phyloP scores from a whole-genome alignment of 2,797 vertebrate genomes.

The Sebastes minor region DNA sequence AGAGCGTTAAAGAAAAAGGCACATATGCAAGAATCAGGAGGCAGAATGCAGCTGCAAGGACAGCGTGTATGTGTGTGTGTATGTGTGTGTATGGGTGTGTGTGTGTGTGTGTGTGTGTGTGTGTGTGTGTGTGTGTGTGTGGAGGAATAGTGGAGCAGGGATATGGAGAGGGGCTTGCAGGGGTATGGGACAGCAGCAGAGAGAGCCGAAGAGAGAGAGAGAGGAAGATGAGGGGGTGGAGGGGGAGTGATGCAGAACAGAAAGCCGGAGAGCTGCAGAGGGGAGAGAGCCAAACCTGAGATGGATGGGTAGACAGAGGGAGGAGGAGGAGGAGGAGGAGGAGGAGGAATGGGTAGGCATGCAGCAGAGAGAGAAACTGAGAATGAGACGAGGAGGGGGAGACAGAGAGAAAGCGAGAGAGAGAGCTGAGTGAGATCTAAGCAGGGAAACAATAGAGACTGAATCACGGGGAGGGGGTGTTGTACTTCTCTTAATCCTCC shows the following conservation, averaged over 20 bases:
- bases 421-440: slow-evolving; percentile 35
- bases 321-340: not conserved
- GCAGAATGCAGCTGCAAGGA: slow-evolving; percentile 65
- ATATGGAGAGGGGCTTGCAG: slow-evolving; percentile 51
- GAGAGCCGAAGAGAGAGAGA: slow-evolving; percentile 3
- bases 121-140: not conserved
- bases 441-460: slow-evolving; percentile 38
- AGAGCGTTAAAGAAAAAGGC: slow-evolving; percentile 37
- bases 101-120: not conserved
- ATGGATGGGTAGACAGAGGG: slow-evolving; percentile 65
- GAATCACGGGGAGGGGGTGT: slow-evolving; percentile 3
- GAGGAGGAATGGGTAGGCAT: slow-evolving; percentile 56
- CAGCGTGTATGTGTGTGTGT: slow-evolving; percentile 19
- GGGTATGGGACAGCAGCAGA: slow-evolving; percentile 57
- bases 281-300: slow-evolving; percentile 75
- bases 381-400: slow-evolving; percentile 31
- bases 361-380: slow-evolving; percentile 65
- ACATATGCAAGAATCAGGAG: slow-evolving; percentile 54
- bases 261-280: slow-evolving; percentile 74
- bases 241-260: slow-evolving; percentile 62
- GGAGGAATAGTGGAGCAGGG: slow-evolving; percentile 32
- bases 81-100: not conserved
- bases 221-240: not conserved
- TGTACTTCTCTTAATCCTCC: slow-evolving; percentile 9
- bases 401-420: not conserved